Evolutionary conservation across 2,888 invertebrate species (phyloP).

Genomic region (Ditula angustiorana): DNA sequence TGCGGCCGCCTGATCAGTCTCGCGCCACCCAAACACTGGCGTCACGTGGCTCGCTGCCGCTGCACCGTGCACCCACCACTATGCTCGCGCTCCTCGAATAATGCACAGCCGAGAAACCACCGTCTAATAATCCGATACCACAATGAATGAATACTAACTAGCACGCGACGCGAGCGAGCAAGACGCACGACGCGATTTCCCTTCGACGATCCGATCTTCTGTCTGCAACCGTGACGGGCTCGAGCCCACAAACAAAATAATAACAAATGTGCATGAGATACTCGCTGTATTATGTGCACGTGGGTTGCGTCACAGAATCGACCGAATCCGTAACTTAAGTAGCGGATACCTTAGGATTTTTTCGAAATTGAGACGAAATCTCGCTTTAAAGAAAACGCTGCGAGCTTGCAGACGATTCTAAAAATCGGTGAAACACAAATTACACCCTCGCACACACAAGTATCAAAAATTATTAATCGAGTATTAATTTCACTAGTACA

Average conservation of each 20-base stretch:
- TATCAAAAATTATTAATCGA: conserved; percentile 65
- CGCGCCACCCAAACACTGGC: conserved; percentile 79
- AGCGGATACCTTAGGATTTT: conserved; percentile 55
- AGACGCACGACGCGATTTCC: conserved; percentile 73
- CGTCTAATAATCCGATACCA: conserved; percentile 63
- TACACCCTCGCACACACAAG: conserved; percentile 72
- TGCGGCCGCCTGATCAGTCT: conserved; percentile 74
- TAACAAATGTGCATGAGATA: conserved; percentile 89
- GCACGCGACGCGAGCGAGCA: conserved; percentile 66
- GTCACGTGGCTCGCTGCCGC: conserved; percentile 58
- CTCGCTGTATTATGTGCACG: conserved; percentile 80
- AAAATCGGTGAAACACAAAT: conserved; percentile 76
- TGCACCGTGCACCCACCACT: conserved; percentile 65
- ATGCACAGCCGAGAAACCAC: conserved; percentile 67
- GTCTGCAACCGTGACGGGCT: conserved; percentile 76
- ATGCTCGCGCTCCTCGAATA: conserved; percentile 67
- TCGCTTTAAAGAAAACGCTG: conserved; percentile 63
- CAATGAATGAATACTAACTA: conserved; percentile 59
- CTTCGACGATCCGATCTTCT: conserved; percentile 70
- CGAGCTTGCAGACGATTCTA: conserved; percentile 69
- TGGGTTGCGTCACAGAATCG: conserved; percentile 80
- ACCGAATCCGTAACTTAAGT: conserved; percentile 63
- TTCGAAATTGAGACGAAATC: conserved; percentile 64
- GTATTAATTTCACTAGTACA: conserved; percentile 62
- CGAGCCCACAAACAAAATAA: conserved; percentile 90